These are phyloP conservation scores for Poicephalus meyeri DNA, from an alignment of 2,113 vertebrate genomes.

Conservation along the genomic window DNA sequence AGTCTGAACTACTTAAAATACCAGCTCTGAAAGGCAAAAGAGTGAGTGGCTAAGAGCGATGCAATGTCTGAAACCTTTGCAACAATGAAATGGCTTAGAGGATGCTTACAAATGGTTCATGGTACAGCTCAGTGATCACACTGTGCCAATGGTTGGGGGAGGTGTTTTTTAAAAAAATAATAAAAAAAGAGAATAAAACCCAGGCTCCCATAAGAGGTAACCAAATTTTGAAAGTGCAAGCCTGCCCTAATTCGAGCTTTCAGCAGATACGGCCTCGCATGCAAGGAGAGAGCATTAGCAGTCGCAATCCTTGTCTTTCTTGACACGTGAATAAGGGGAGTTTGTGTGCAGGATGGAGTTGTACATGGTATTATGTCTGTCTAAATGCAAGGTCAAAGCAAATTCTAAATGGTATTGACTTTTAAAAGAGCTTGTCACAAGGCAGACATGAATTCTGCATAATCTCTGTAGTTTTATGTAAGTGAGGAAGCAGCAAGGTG, in stretches of 20 bases:
- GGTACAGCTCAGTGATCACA: neutral
- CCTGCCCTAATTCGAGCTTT: neutral
- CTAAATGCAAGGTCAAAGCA: slow-evolving; percentile 40
- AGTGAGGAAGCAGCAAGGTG: neutral
- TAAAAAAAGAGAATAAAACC: neutral
- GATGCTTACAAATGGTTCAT: neutral
- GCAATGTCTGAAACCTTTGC: neutral
- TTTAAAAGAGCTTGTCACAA: slow-evolving; percentile 26
- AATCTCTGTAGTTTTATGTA: slow-evolving; percentile 3
- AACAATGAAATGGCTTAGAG: neutral
- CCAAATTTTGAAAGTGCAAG: neutral
- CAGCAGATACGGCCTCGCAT: neutral
- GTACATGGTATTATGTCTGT: neutral
- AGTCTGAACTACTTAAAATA: neutral
- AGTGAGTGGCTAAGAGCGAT: neutral
- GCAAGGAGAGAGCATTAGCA: neutral
- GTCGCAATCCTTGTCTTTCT: slow-evolving; percentile 3
- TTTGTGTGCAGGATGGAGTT: slow-evolving; percentile 5
- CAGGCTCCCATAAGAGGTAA: neutral
- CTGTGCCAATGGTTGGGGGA: neutral
- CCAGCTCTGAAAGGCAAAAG: neutral
- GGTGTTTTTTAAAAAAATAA: neutral
- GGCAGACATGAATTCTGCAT: slow-evolving; percentile 6
- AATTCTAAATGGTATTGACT: slow-evolving; percentile 21
- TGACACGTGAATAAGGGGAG: neutral